Percentiles rank a stretch among this genome's conserved stretches.
phyloP scores from a whole-genome alignment of 1,140 invertebrate species.

The Atta texana region DNA sequence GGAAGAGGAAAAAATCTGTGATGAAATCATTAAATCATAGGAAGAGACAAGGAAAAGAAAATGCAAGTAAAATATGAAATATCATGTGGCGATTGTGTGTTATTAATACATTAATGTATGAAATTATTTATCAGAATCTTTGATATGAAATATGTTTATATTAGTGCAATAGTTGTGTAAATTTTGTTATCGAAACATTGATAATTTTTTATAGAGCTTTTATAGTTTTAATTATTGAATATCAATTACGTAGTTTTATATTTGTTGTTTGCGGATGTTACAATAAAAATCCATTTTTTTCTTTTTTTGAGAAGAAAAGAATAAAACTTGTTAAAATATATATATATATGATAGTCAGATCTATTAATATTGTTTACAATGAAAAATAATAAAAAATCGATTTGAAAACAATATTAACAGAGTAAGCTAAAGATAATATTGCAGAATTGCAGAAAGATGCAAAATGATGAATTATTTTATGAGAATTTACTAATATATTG shows the following conservation, averaged over 20 bases:
- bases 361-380: background rate
- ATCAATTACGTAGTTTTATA: background rate
- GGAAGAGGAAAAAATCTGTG: background rate
- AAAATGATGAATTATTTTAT: background rate
- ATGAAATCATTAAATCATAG: background rate
- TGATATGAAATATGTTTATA: background rate
- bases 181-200: background rate
- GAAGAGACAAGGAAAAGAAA: background rate
- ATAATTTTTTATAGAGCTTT: slow-evolving; percentile 3
- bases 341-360: background rate
- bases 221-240: background rate
- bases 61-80: slow-evolving; percentile 7
- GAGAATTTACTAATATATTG: background rate
- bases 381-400: background rate
- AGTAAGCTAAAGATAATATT: background rate
- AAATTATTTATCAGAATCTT: background rate
- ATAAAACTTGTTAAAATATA: background rate
- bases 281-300: background rate
- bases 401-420: background rate
- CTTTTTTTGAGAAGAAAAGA: background rate
- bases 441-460: background rate
- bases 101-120: slow-evolving; percentile 25
- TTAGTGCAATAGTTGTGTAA: background rate
- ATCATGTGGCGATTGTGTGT: background rate
- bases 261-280: background rate